Evolutionary conservation across 2,888 invertebrate species (phyloP).

Genomic region (Stenodema calcarata): DNA sequence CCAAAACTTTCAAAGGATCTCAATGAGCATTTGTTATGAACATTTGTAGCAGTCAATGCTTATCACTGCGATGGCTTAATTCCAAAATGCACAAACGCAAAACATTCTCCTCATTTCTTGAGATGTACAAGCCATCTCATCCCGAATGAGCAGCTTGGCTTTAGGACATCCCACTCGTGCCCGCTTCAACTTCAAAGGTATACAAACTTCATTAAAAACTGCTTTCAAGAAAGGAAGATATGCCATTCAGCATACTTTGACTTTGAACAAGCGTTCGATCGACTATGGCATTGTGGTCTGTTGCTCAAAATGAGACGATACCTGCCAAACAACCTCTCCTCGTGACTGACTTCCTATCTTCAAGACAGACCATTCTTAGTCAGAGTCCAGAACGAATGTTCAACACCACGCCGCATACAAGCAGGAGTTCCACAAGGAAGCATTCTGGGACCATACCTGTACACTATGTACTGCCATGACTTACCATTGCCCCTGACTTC

Average conservation of each 20-base stretch:
- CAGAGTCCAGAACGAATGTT: not conserved
- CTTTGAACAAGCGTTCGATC: not conserved
- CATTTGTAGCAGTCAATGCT: too few relatives aligned
- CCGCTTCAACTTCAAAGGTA: not conserved
- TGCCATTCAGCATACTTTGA: not conserved
- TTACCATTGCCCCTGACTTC: not conserved
- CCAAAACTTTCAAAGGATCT: too few relatives aligned
- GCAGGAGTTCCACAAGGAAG: not conserved
- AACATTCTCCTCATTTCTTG: too few relatives aligned
- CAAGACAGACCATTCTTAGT: not conserved
- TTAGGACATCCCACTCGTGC: not conserved
- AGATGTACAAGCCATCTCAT: not conserved
- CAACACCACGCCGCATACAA: not conserved
- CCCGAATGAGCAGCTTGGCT: not conserved
- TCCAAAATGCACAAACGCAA: too few relatives aligned
- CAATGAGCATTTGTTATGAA: too few relatives aligned
- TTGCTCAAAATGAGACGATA: not conserved
- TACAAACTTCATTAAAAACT: not conserved
- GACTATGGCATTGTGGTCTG: not conserved
- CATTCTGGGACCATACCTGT: not conserved
- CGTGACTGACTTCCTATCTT: not conserved
- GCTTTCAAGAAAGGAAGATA: not conserved
- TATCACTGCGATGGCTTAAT: too few relatives aligned
- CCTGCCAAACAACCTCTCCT: not conserved
- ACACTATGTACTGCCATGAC: not conserved